Evolutionary conservation across 2,888 invertebrate genomes (phyloP).

Genomic region (Palloptera scutellata): DNA sequence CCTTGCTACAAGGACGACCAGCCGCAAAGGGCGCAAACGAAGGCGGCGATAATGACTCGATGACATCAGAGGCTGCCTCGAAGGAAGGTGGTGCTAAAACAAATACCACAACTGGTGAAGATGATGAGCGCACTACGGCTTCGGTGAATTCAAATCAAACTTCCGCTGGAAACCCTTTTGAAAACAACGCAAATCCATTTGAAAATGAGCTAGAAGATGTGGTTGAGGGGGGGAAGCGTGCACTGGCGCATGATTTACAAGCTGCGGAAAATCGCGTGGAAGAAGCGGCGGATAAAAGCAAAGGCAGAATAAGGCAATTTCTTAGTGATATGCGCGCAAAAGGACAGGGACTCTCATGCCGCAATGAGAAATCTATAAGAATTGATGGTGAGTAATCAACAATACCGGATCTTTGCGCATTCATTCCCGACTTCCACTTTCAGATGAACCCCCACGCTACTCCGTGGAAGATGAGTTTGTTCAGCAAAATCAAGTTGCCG

Average conservation of each 20-base stretch:
- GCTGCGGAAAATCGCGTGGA: conserved; percentile 36
- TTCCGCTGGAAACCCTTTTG: conserved; percentile 46
- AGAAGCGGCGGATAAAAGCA: conserved; percentile 43
- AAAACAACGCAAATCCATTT: conserved; percentile 37
- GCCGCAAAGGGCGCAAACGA: conserved; percentile 39
- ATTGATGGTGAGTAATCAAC: conserved; percentile 52
- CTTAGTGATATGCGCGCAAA: conserved; percentile 52
- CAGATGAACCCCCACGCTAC: conserved; percentile 58
- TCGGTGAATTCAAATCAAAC: conserved; percentile 60
- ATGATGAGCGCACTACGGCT: conserved; percentile 62
- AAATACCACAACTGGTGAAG: conserved; percentile 43
- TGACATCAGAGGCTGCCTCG: conserved; percentile 25
- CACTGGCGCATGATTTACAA: conserved; percentile 38
- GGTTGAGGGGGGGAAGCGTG: conserved; percentile 48
- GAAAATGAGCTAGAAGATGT: conserved; percentile 48
- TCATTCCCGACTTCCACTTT: conserved; percentile 29
- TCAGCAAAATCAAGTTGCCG: conserved; percentile 36
- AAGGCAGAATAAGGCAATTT: conserved; percentile 55
- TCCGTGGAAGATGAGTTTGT: conserved; percentile 44
- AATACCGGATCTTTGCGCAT: neutral
- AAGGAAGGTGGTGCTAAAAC: conserved; percentile 40
- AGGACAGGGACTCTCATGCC: conserved; percentile 53
- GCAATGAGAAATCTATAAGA: conserved; percentile 54
- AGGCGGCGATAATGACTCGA: conserved; percentile 31
- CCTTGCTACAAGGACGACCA: conserved; percentile 54